Evolutionary conservation across 2,797 vertebrate genomes (phyloP).

Genomic region (Hybognathus amarus): DNA sequence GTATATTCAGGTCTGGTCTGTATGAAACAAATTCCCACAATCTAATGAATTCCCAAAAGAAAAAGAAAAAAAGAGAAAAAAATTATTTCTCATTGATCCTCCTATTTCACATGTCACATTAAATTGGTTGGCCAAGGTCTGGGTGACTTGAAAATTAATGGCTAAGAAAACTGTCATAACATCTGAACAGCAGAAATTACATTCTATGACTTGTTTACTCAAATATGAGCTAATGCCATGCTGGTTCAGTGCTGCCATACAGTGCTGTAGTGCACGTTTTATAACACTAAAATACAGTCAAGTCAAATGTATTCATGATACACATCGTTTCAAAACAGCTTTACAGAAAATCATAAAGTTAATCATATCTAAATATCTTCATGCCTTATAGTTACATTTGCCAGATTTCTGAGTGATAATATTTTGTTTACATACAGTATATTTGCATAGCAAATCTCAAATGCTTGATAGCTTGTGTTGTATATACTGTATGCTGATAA

Average conservation of each 20-base stretch:
- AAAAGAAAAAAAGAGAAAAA: neutral
- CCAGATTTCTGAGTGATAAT: too few relatives aligned
- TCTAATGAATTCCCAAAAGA: neutral
- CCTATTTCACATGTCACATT: neutral
- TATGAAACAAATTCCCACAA: neutral
- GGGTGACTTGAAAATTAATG: neutral
- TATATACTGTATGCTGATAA: too few relatives aligned
- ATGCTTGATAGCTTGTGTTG: too few relatives aligned
- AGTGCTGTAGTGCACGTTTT: neutral
- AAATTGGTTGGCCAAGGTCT: neutral
- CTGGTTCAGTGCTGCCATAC: constrained; percentile 3
- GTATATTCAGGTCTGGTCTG: too few relatives aligned
- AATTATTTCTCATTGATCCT: neutral
- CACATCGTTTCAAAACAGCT: too few relatives aligned
- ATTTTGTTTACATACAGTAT: too few relatives aligned
- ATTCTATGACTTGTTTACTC: constrained; percentile 6
- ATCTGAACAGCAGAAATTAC: too few relatives aligned
- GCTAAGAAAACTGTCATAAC: neutral
- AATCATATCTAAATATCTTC: too few relatives aligned
- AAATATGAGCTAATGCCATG: neutral
- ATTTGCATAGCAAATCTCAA: too few relatives aligned
- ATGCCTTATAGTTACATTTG: too few relatives aligned
- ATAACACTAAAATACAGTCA: neutral
- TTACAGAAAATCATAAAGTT: too few relatives aligned
- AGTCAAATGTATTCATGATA: neutral